A percentile compares a stretch with the other conserved stretches of the same genome.
Conservation (phyloP, 1,140 invertebrate species). For the Drosophila pseudoobscura region DNA sequence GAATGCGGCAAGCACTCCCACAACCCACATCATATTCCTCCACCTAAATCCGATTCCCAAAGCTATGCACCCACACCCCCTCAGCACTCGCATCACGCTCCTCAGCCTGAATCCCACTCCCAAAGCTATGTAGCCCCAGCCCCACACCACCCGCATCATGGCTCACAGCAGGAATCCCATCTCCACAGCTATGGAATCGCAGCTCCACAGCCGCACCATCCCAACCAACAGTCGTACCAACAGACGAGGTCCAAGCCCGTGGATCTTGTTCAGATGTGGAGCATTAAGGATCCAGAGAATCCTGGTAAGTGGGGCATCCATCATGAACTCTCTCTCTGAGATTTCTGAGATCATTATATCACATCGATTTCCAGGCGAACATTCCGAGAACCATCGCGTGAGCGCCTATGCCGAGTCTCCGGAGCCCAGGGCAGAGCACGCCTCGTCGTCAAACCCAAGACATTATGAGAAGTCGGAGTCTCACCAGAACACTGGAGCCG, state of each 20-base stretch:
- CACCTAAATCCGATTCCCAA: neutral
- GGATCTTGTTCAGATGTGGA: conserved; percentile 48
- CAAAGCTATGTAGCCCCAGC: conserved; percentile 12
- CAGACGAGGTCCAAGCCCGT: conserved; percentile 16
- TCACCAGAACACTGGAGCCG: conserved; percentile 11
- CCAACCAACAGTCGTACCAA: neutral
- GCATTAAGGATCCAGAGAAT: conserved; percentile 22
- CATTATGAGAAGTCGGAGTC: neutral
- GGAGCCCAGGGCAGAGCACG: conserved; percentile 2
- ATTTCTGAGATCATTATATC: neutral
- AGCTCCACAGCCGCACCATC: neutral
- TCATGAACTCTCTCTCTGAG: no score
- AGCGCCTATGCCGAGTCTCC: conserved; percentile 38
- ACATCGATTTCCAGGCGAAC: conserved; percentile 13
- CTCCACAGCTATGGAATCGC: neutral
- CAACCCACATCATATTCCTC: neutral
- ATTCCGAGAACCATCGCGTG: conserved; percentile 7
- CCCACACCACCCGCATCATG: neutral
- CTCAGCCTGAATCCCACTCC: neutral
- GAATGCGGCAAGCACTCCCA: conserved; percentile 26
- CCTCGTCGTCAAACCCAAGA: neutral
- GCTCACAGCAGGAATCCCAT: neutral
- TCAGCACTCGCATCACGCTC: conserved; percentile 1
- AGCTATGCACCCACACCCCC: neutral
- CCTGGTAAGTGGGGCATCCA: conserved; percentile 21